Evolutionary conservation across 2,888 invertebrate species (phyloP), one percentile per base, ranked within the genome.

Genomic region (Troides aeacus): DNA sequence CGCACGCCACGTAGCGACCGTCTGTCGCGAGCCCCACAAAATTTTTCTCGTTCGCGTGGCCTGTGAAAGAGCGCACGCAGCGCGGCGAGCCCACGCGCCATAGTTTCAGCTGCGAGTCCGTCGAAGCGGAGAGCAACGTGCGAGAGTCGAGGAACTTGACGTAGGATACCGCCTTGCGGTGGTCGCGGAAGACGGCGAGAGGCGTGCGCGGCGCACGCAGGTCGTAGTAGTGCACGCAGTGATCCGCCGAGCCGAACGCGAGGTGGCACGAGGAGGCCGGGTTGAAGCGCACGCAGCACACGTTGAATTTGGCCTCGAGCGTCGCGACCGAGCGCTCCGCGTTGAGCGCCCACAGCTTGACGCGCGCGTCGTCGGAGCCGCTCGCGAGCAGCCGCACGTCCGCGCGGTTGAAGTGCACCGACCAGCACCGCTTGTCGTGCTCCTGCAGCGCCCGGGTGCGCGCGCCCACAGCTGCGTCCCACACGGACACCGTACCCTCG

Each of bases 201-300:
- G 98, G 96, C 74, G 96, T 95, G 70, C 96, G 95, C 81, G 97
- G 95, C 76, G 97, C 95, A 56, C 98, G 93, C 75, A 99, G 93
- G 91, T 99, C 99, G 87, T 98, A 99, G 84, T 98, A 98, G 87
- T 99, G 98, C 66, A 99, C 98, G 92, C 97, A 97, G 87, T 98
- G 98, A 91, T 99, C 98, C 36, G 99, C 98, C n/a, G 97, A 97
- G 50, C 98, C 98, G 90, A 98, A 98, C 1, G 98, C 98, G 71
- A 99, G 93, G 84, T 98, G 97, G 84, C 96, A 97, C 0, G 97
- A 95, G 74, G 96, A 97, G 72, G 84, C 82, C 71, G 91, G 91
- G 81, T 89, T 89, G 84, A 91, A 91, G 84, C 98, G 96, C 21
- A 99, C 98, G 88, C 98, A 98, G 87, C 98, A 99, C 65, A 99